Evolutionary conservation across 2,113 vertebrate genomes (phyloP).

Genomic region (Romanogobio albipinnatus): DNA sequence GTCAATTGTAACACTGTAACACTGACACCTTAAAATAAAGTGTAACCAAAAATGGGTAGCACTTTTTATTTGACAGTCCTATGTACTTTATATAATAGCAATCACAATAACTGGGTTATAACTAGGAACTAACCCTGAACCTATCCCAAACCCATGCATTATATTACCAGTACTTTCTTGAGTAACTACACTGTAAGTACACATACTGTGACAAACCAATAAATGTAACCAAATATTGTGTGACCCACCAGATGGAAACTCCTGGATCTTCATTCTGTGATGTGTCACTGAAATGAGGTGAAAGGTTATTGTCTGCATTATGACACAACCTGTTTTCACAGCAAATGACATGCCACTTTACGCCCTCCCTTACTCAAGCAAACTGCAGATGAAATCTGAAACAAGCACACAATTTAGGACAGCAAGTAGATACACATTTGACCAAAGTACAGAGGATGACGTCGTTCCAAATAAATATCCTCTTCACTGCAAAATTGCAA

Average conservation of each 20-base stretch:
- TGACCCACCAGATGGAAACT: neutral
- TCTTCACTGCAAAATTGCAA: neutral
- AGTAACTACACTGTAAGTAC: no score
- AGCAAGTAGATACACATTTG: conserved; percentile 1
- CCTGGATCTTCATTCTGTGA: neutral
- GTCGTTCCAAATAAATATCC: conserved; percentile 61
- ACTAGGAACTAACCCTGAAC: no score
- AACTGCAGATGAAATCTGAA: conserved; percentile 1
- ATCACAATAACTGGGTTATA: no score
- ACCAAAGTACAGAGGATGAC: conserved; percentile 11
- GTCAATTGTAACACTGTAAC: no score
- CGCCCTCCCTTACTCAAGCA: neutral
- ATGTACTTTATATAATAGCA: no score
- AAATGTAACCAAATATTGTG: neutral
- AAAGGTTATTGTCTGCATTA: conserved; percentile 36
- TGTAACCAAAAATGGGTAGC: no score
- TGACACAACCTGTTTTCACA: conserved; percentile 35
- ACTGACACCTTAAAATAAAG: no score
- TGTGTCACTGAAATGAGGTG: conserved; percentile 28
- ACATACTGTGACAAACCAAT: neutral
- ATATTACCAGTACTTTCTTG: no score
- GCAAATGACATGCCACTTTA: conserved; percentile 26
- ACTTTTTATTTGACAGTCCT: no score
- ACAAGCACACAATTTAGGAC: neutral
- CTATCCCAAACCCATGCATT: no score